These are phyloP conservation scores for Ptiloglossa arizonensis DNA, from an alignment of 1,140 invertebrate species.

Conservation along the genomic window DNA sequence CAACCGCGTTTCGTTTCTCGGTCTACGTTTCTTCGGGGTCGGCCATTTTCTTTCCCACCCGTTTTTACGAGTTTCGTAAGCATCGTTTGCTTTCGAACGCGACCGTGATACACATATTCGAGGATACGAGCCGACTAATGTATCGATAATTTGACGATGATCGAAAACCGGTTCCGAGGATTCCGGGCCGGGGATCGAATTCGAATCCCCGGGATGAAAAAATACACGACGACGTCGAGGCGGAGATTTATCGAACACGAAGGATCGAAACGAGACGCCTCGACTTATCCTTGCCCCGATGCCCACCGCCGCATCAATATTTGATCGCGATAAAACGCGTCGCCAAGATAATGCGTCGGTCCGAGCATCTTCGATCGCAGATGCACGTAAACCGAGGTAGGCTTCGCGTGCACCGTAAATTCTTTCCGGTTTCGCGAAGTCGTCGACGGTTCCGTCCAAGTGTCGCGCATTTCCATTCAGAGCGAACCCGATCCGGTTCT, in stretches of 20 bases:
- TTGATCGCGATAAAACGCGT: conserved; percentile 56
- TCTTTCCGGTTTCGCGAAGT: too few relatives aligned
- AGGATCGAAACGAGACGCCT: background rate
- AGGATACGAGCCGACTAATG: too few relatives aligned
- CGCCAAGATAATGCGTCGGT: conserved; percentile 52
- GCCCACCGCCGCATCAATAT: conserved; percentile 52
- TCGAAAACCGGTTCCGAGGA: too few relatives aligned
- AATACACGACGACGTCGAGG: background rate
- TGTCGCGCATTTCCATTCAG: background rate
- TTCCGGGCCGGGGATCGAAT: too few relatives aligned
- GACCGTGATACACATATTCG: too few relatives aligned
- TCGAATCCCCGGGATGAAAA: background rate
- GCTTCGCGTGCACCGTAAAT: too few relatives aligned
- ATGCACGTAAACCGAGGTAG: background rate
- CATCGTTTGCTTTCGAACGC: too few relatives aligned
- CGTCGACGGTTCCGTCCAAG: too few relatives aligned
- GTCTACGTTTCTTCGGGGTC: background rate
- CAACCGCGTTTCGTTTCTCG: too few relatives aligned
- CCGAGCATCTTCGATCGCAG: conserved; percentile 29
- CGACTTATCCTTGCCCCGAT: conserved; percentile 2
- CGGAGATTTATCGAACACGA: conserved; percentile 13
- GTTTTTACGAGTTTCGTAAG: too few relatives aligned
- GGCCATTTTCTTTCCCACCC: background rate
- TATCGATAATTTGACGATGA: too few relatives aligned
- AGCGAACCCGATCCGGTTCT: background rate